Evolutionary conservation across 2,113 vertebrate species (phyloP), one percentile per base, ranked within the genome.

Genomic region (Nettapus auritus): DNA sequence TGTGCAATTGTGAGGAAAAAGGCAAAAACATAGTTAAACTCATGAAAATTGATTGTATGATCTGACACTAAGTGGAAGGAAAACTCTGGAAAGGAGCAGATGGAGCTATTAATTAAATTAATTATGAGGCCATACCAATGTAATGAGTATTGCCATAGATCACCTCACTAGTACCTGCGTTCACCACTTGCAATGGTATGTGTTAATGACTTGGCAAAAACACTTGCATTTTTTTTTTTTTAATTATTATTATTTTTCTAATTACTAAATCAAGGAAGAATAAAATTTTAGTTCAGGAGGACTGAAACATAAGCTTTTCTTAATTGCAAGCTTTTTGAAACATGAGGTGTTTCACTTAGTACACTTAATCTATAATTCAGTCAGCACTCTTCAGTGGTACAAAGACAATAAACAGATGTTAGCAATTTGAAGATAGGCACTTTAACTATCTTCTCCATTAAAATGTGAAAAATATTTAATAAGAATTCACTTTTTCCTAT

Each of bases 91-190:
- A 95, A 82, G 78, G 73, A 97, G 80, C 93, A 96, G 86, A 96
- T 96, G 95, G 91, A 80, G 29, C 48, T 56, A 93, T 94, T 94
- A 96, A 86, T 90, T 88, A 76, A 80, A 79, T 88, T 52, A 80
- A 57, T 96, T 92, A 79, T 71, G 79, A 13, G 21, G 6, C 88
- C 60, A 28, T 88, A 74, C 40, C 80, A 79, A 80, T 78, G 31
- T 71, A 91, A 82, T 92, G 91, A 93, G 82, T 56, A 52, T 60
- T 86, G 71, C 50, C 66, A 44, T 94, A 86, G 93, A 79, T 94
- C 66, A 92, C 93, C 82, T 95, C 63, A 69, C 67, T 64, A 79
- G 25, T 68, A 88, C n/a, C 68, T 74, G 48, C 4, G 3, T 25
- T 52, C 21, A 66, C n/a, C 50, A 11, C 20, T 71, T 91, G 69